These are phyloP conservation scores for Cydia fagiglandana DNA, from an alignment of 1,140 invertebrate genomes.

Conservation along the genomic window DNA sequence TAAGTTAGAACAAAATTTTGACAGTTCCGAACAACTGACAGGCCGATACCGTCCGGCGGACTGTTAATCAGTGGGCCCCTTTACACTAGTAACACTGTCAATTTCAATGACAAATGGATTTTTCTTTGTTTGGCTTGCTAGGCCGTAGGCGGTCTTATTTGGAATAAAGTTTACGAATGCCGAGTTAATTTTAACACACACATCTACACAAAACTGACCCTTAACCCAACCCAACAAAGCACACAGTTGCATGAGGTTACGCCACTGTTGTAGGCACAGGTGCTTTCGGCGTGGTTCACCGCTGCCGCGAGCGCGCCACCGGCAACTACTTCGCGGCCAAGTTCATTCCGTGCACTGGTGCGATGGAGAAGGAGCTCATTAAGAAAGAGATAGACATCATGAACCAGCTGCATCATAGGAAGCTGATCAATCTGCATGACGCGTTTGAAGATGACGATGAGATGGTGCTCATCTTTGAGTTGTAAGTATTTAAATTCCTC, in stretches of 20 bases:
- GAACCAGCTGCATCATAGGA: constrained; percentile 98
- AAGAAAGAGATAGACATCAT: constrained; percentile 99
- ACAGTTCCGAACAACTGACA: no score
- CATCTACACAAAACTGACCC: no score
- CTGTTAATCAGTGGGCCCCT: no score
- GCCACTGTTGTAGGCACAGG: constrained; percentile 86
- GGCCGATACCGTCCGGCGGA: no score
- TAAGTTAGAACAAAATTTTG: no score
- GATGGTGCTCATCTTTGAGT: constrained; percentile 99
- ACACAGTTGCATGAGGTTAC: constrained; percentile 45
- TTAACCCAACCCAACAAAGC: not conserved
- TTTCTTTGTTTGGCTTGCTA: no score
- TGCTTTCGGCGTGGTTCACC: constrained; percentile 98
- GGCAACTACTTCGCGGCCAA: constrained; percentile 99
- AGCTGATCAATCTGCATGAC: constrained; percentile 98
- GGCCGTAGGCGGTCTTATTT: no score
- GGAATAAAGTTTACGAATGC: no score
- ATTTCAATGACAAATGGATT: no score
- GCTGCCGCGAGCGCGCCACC: constrained; percentile 96
- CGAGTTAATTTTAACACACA: no score
- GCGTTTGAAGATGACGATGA: constrained; percentile 99
- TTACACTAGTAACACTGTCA: no score
- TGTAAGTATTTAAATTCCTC: constrained; percentile 85
- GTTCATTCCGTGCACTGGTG: constrained; percentile 97
- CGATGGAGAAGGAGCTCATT: constrained; percentile 97